A percentile compares a stretch with the other conserved stretches of the same genome.
Evolutionary conservation across 2,888 invertebrate genomes (phyloP).

Genomic region (Neoscelio sp.): DNA sequence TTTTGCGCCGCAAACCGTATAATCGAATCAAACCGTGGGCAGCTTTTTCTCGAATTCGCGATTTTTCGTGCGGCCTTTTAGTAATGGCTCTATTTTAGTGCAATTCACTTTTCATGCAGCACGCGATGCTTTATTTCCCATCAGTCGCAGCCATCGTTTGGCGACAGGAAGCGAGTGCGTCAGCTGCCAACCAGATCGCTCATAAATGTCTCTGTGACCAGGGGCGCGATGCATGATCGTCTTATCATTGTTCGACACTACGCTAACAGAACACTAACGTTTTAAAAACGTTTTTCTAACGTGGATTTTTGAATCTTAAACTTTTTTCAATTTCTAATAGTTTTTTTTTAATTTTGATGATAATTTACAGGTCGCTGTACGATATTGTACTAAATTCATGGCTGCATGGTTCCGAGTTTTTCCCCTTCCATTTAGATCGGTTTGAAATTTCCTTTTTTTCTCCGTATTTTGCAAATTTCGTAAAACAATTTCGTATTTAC

Average conservation of each 20-base stretch:
- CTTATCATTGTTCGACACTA: not conserved
- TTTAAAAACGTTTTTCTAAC: too few species aligned
- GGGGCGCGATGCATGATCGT: not conserved
- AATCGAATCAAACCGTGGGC: constrained; percentile 9
- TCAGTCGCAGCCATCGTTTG: not conserved
- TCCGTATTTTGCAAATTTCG: too few species aligned
- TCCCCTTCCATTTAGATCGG: too few species aligned
- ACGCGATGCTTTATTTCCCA: constrained; percentile 23
- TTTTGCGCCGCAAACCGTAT: constrained; percentile 20
- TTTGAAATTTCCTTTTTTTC: too few species aligned
- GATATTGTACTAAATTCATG: too few species aligned
- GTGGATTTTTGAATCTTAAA: too few species aligned
- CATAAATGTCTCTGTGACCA: constrained; percentile 9
- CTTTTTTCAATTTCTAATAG: too few species aligned
- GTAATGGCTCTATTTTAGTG: not conserved
- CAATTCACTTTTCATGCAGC: constrained; percentile 14
- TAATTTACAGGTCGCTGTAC: too few species aligned
- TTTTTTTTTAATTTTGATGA: too few species aligned
- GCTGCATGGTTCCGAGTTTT: too few species aligned
- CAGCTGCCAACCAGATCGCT: constrained; percentile 4
- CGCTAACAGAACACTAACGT: too few species aligned
- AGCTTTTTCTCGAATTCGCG: not conserved
- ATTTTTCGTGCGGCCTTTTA: constrained; percentile 18
- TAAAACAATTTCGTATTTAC: too few species aligned
- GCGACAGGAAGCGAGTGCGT: constrained; percentile 10